Percentiles rank a stretch among this genome's conserved stretches.
Evolutionary conservation across 2,888 invertebrate genomes (phyloP).

Genomic region (Amorpha juglandis): DNA sequence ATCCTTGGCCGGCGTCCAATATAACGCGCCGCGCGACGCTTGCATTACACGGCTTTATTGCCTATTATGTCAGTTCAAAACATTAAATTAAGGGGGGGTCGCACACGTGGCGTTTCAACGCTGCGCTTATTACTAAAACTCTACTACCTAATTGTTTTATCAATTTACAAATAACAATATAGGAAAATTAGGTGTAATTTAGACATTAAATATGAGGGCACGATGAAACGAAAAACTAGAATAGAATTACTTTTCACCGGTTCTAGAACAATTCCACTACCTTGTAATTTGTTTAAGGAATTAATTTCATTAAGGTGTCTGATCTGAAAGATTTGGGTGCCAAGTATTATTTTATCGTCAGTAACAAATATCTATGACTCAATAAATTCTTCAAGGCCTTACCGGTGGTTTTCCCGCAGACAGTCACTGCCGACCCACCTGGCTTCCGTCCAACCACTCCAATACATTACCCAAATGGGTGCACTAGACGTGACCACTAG

Average conservation of each 20-base stretch:
- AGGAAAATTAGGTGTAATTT: too few species aligned
- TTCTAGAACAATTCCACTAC: too few species aligned
- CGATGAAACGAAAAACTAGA: too few species aligned
- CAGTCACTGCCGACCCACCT: background rate
- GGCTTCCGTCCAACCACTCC: background rate
- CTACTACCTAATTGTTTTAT: background rate
- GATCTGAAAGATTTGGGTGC: too few species aligned
- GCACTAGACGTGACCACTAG: background rate
- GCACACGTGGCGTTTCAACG: conserved; percentile 12
- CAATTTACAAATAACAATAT: background rate
- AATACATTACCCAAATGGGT: conserved; percentile 16
- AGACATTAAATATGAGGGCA: too few species aligned
- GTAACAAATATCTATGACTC: background rate
- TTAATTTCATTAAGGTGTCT: too few species aligned
- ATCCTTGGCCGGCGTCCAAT: conserved; percentile 20
- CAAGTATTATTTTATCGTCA: too few species aligned
- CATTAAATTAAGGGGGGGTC: conserved; percentile 23
- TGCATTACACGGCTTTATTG: conserved; percentile 26
- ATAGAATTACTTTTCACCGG: too few species aligned
- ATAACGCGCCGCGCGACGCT: conserved; percentile 11
- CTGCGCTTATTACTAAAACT: background rate
- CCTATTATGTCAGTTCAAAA: conserved; percentile 23
- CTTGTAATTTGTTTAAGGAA: too few species aligned
- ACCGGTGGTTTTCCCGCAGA: conserved; percentile 4
- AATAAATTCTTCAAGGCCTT: background rate